phyloP scores from a whole-genome alignment of 2,888 invertebrate genomes.

The Drosophila differens region DNA sequence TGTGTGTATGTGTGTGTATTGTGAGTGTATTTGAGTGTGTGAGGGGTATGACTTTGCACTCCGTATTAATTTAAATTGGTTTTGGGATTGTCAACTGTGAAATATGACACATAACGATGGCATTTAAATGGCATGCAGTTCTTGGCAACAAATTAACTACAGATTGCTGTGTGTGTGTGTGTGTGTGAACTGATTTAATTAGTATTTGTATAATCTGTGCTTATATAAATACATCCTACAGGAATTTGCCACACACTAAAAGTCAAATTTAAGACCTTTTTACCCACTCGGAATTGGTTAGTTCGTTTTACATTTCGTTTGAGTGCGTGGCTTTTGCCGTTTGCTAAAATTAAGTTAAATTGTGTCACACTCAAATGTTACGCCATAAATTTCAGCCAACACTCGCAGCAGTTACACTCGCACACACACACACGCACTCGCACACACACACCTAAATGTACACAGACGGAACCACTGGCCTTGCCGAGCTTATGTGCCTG shows the following conservation, averaged over 20 bases:
- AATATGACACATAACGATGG: constrained; percentile 61
- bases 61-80: constrained; percentile 79
- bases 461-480: constrained; percentile 28
- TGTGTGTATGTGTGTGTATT: constrained; percentile 5
- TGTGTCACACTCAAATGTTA: constrained; percentile 83
- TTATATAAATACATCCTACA: constrained; percentile 9
- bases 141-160: constrained; percentile 60
- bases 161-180: constrained; percentile 21
- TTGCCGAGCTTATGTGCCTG: constrained; percentile 58
- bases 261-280: constrained; percentile 26
- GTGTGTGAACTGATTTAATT: constrained; percentile 22
- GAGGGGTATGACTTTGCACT: constrained; percentile 66
- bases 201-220: background rate
- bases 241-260: constrained; percentile 20
- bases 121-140: constrained; percentile 61
- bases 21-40: constrained; percentile 18
- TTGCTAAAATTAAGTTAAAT: constrained; percentile 82
- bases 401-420: constrained; percentile 53
- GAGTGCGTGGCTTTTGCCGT: constrained; percentile 43
- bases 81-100: constrained; percentile 70
- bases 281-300: constrained; percentile 19
- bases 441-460: constrained; percentile 26
- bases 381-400: constrained; percentile 74
- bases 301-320: constrained; percentile 23
- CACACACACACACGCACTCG: background rate